Evolutionary conservation across 2,797 vertebrate species (phyloP).

Genomic region (Phoxinus dragarum): DNA sequence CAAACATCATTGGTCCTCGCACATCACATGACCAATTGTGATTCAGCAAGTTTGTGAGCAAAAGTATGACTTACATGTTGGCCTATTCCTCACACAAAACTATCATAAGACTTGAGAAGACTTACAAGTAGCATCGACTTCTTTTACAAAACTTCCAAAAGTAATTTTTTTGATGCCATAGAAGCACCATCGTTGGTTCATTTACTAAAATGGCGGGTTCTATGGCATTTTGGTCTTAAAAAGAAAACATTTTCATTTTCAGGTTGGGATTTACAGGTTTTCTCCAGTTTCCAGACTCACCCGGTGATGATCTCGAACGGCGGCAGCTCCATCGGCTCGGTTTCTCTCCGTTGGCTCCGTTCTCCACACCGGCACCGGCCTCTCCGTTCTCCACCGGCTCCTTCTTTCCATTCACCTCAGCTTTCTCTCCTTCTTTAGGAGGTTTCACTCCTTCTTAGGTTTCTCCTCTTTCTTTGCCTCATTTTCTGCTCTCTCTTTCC

Average conservation of each 20-base stretch:
- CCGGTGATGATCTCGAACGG: constrained; percentile 91
- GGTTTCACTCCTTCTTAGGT: constrained; percentile 1
- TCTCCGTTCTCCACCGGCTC: constrained; percentile 1
- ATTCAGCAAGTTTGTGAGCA: background rate
- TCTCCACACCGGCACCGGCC: background rate
- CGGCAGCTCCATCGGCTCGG: constrained; percentile 83
- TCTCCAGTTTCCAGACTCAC: constrained; percentile 72
- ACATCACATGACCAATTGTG: background rate
- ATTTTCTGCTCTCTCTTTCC: constrained; percentile 63
- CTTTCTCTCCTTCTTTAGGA: background rate
- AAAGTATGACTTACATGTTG: background rate
- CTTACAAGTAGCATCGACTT: background rate
- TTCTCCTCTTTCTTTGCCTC: constrained; percentile 45
- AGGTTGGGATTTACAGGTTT: background rate
- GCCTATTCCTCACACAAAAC: background rate
- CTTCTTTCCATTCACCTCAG: constrained; percentile 2
- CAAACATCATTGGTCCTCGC: background rate
- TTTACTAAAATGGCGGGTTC: too few species aligned
- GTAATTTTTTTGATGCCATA: too few species aligned
- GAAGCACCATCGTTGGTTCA: too few species aligned
- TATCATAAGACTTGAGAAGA: background rate
- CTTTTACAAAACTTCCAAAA: background rate
- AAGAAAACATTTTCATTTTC: background rate
- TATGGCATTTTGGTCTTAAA: too few species aligned
- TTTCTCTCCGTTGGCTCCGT: constrained; percentile 50